Conservation (phyloP, 2,797 vertebrate species). For the Megaceryle alcyon region DNA sequence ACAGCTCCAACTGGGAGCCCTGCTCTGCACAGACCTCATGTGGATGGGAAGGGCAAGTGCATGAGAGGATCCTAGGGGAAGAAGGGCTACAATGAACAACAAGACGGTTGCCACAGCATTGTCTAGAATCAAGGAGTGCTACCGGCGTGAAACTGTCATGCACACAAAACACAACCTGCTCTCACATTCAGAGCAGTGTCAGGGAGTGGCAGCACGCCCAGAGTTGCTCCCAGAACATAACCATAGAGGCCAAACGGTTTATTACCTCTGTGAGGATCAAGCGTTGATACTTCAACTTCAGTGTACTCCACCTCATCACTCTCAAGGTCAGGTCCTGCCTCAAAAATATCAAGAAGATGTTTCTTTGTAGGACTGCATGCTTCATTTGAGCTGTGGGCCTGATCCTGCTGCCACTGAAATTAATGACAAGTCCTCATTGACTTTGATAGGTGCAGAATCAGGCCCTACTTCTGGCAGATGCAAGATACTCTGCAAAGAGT, state of each 20-base stretch:
- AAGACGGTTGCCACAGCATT: not conserved
- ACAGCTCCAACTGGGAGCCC: not conserved
- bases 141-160: not conserved
- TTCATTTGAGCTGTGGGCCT: slow-evolving; percentile 8
- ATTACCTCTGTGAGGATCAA: slow-evolving; percentile 83
- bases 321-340: slow-evolving; percentile 76
- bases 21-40: not conserved
- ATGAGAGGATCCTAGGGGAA: not conserved
- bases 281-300: slow-evolving; percentile 86
- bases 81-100: not conserved
- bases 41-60: not conserved
- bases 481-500: not conserved
- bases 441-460: not conserved
- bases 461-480: not conserved
- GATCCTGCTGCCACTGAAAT: slow-evolving; percentile 22
- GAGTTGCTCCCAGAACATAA: not conserved
- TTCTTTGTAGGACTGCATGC: slow-evolving; percentile 37
- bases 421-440: not conserved
- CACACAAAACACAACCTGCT: not conserved
- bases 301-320: slow-evolving; percentile 88
- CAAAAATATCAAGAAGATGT: slow-evolving; percentile 71
- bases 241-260: not conserved
- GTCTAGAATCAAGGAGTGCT: not conserved
- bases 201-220: not conserved
- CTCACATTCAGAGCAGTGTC: not conserved